Conservation (phyloP, 2,797 vertebrate species). For the Cossypha dichroa region DNA sequence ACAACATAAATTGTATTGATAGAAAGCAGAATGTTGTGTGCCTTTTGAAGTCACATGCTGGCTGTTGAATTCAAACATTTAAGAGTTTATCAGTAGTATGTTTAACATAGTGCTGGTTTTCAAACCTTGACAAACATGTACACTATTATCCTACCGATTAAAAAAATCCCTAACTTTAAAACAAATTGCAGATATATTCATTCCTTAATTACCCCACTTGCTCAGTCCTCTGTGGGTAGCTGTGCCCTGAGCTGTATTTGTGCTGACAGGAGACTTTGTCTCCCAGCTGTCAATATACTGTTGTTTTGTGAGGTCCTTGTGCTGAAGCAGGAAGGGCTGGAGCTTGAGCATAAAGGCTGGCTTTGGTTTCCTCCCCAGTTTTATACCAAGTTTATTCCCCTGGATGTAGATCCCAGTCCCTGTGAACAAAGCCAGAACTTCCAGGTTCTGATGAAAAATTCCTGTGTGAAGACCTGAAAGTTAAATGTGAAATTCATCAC, state of each 20-base stretch:
- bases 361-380: background rate
- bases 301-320: background rate
- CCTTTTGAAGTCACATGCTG: background rate
- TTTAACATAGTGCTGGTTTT: too few relatives aligned
- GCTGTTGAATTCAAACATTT: background rate
- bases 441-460: background rate
- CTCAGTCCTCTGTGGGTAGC: background rate
- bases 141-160: background rate
- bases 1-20: background rate
- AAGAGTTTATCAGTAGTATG: background rate
- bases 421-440: background rate
- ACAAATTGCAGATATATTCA: background rate
- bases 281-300: background rate
- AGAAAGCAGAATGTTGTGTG: background rate
- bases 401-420: too few relatives aligned
- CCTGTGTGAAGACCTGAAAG: background rate
- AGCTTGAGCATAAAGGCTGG: background rate
- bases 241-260: background rate
- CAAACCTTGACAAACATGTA: too few relatives aligned
- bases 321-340: background rate
- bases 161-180: background rate
- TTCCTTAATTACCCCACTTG: background rate
- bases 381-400: background rate
- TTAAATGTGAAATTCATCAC: background rate
- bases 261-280: background rate